Evolutionary conservation across 2,797 vertebrate species (phyloP).

Genomic region (Anabacerthia variegaticeps): DNA sequence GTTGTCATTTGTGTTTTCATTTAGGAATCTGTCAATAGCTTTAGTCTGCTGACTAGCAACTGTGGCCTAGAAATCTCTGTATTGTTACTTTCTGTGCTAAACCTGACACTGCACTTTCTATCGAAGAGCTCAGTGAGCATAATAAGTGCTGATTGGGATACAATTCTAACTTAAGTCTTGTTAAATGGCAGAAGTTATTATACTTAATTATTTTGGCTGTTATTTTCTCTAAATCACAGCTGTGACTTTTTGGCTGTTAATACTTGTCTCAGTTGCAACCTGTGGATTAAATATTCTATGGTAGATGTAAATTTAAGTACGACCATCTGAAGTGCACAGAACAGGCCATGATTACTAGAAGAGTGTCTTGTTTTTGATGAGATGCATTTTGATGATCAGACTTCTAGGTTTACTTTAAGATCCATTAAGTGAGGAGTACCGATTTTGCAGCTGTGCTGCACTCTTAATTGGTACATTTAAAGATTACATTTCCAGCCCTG

Average conservation of each 20-base stretch:
- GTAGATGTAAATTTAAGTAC: neutral
- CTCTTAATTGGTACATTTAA: neutral
- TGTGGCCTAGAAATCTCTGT: constrained; percentile 77
- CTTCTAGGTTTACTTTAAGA: neutral
- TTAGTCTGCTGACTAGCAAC: constrained; percentile 79
- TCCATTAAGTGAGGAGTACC: neutral
- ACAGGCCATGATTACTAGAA: neutral
- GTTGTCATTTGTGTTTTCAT: constrained; percentile 64
- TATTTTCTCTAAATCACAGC: neutral
- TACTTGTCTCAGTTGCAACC: neutral
- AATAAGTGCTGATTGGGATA: constrained; percentile 76
- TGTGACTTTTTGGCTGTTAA: neutral
- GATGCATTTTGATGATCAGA: neutral
- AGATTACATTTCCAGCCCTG: neutral
- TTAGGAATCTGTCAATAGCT: constrained; percentile 78
- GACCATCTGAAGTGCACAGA: neutral
- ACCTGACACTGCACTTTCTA: constrained; percentile 80
- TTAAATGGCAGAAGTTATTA: neutral
- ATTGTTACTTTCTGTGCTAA: constrained; percentile 85
- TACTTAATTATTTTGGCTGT: neutral
- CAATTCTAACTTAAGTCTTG: constrained; percentile 20
- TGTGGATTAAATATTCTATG: neutral
- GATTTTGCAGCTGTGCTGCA: neutral
- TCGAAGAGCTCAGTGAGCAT: constrained; percentile 82
- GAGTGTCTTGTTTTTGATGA: neutral